Conservation (phyloP, 2,113 vertebrate species). For the Lethenteron camtschaticum region DNA sequence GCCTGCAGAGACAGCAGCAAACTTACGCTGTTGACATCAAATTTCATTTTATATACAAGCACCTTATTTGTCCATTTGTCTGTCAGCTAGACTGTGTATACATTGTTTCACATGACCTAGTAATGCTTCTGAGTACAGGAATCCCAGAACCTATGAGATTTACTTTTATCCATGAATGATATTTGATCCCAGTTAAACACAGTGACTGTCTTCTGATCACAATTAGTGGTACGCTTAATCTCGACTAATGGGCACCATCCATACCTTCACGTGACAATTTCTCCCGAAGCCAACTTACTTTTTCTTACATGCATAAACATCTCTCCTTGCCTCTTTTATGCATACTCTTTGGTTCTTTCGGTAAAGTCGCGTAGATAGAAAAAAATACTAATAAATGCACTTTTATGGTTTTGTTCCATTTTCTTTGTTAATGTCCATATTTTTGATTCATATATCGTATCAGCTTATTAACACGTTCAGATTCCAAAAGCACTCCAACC, state of each 20-base stretch:
- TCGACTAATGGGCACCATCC: neutral
- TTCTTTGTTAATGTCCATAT: no score
- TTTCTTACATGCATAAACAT: neutral
- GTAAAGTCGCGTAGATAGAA: no score
- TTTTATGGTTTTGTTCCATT: no score
- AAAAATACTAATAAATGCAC: no score
- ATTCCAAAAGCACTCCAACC: no score
- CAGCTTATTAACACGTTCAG: no score
- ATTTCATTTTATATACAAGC: neutral
- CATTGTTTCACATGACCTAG: neutral
- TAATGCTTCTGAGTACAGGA: neutral
- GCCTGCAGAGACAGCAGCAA: slow-evolving; percentile 8
- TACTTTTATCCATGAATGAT: neutral
- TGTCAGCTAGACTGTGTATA: neutral
- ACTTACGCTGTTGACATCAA: neutral
- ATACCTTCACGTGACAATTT: neutral
- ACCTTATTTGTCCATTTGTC: neutral
- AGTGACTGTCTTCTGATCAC: no score
- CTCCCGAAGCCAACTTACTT: neutral
- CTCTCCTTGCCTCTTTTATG: no score
- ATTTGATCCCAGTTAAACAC: neutral
- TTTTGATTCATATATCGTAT: no score
- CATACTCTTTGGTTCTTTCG: no score
- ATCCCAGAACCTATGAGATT: neutral
- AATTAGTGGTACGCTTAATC: no score